Base-by-base conservation (phyloP, 2,113 vertebrate genomes). In the Cyprinodon brontotheroides region DNA sequence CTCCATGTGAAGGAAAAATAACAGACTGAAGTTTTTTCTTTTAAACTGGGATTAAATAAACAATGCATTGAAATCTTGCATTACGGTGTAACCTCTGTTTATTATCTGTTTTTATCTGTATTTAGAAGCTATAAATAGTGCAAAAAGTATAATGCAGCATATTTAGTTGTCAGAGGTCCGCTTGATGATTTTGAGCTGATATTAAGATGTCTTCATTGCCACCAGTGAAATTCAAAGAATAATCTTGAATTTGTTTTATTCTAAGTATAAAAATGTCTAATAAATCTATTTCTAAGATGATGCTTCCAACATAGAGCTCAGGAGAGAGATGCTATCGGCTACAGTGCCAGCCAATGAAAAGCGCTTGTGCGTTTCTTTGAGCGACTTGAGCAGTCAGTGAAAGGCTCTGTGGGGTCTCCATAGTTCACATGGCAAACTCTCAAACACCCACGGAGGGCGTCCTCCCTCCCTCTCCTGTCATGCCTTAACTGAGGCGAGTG, bases 361-460 rank as follows among this genome's bases (percentile, higher is more conserved):
- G 86, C 65, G 71, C 75, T 80, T 88, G 85, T 86, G 76, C 80
- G 80, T 90, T 91, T 93, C 87, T 93, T 92, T 89, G 87, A 89
- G 90, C 87, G 85, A 87, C 88, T 87, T 79, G 86, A 90, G 84
- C 91, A 90, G 89, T 91, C 89, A 91, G 88, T 94, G 93, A 95
- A 94, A 93, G 91, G 92, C 94, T 87, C 93, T 91, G 92, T 93
- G 93, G 93, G 93, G 91, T 93, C 92, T 91, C 93, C 89, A 93
- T 91, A 94, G 93, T 94, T 93, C 93, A 92, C 91, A 93, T 93
- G 92, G 92, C 93, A 93, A 94, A 91, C 90, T 92, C 88, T 93
- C 91, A 91, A 91, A 89, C 89, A 92, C 81, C 91, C 89, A 89
- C 68, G 22, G 85, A 81, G 87, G 79, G 82, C 77, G 82, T 78